Base-by-base conservation (phyloP, 2,797 vertebrate genomes). In the Periophthalmus magnuspinnatus region DNA sequence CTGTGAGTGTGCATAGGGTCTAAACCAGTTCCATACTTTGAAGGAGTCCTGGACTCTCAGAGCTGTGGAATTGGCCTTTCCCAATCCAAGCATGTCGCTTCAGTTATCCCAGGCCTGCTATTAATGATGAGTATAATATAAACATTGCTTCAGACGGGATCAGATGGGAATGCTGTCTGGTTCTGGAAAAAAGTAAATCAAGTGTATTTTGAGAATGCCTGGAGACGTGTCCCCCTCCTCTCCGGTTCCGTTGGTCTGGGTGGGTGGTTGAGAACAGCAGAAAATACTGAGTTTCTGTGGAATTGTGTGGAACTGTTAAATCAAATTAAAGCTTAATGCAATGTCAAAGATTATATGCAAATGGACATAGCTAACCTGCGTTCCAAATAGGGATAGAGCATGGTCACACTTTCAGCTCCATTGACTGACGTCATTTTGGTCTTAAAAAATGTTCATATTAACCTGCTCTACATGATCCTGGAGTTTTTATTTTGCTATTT, bases 111-210 rank as follows among this genome's bases (percentile, higher is more conserved):
- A 34, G 85, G 88, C 85, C 90, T 93, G 91, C 81, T 90, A 91
- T 92, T 93, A 94, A 93, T 93, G 90, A 93, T 88, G 89, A 91
- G 87, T 90, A 93, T 92, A 28, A 28, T 91, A 91, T 91, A 94
- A 93, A 92, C 92, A 91, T 90, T 84, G 81, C 75, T 88, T 90
- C 86, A 92, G 91, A 89, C 88, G 75, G 90, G 86, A 92, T 93
- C 90, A 92, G 90, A 93, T 92, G 89, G 88, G 89, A 92, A 90
- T 87, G 84, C 83, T 84, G 87, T 93, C 92, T 87, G 90, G 88
- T 88, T 85, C 82, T 79, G 85, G 86, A 91, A 91, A 92, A 90
- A 93, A 92, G 92, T 83, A 90, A 93, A 88, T 92, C 89, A 86
- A 88, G 81, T 87, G 83, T 87, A 76, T 90, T 93, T 90, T 91